Base-by-base conservation (phyloP, 2,113 vertebrate species). In the Daphoenositta chrysoptera region DNA sequence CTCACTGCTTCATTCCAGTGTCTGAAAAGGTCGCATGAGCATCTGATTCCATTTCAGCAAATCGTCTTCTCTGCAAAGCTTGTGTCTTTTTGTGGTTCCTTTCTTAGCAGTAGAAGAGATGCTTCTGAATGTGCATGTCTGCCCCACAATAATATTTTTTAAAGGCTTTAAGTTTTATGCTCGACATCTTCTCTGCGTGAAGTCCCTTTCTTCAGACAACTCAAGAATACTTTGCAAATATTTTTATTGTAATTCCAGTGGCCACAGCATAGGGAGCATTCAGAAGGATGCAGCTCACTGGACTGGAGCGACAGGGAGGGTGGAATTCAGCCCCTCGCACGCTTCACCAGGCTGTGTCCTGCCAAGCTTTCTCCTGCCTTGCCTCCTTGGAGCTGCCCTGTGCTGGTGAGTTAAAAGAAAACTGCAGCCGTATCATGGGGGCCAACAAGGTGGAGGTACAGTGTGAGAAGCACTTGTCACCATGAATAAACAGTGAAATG, bases 161-260 rank as follows among this genome's bases (percentile, higher is more conserved):
- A 79, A 70, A 87, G 28, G 53, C n/a, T 77, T 73, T 69, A 61
- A 73, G 37, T 48, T 90, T 92, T 86, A 76, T 84, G 68, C 65
- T 66, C 1, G 4, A 82, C 6, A 13, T 37, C 66, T 31, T 96
- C 77, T 86, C 63, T 87, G 88, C 2, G 0, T 89, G 72, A 78
- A 89, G 50, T 94, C 73, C 56, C 40, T 96, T 94, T 88, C 63
- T 89, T 80, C 75, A 75, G 71, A 42, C 81, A 70, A 83, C 83
- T 93, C 57, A 80, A 50, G 87, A 83, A 86, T 44, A 42, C 44
- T 95, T 96, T 89, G 89, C 76, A 96, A 78, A 93, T 60, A 80
- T 73, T 95, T 92, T 69, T 86, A 87, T 80, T 90, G 42, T 92
- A 73, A 97, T 97, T 91, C 95, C 19, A 1, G 85, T 63, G 94